phyloP scores from a whole-genome alignment of 1,140 invertebrate species.

The Magallana ariakensis region DNA sequence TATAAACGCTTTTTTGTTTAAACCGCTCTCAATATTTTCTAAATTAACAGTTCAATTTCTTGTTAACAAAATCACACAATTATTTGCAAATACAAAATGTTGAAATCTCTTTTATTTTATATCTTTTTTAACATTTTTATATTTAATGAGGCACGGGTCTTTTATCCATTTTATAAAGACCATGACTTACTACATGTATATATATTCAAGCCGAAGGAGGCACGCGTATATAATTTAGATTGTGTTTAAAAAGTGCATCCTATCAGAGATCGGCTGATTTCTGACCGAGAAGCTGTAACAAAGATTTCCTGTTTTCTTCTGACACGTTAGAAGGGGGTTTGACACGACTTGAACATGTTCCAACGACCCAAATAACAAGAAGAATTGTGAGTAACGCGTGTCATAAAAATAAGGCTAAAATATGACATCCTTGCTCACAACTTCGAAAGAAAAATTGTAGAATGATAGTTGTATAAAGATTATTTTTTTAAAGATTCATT shows the following conservation, averaged over 20 bases:
- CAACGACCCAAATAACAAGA: background rate
- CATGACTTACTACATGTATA: slow-evolving; percentile 14
- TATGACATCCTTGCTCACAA: too few relatives aligned
- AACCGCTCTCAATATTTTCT: too few relatives aligned
- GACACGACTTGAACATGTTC: slow-evolving; percentile 27
- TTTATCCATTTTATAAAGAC: background rate
- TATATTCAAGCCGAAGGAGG: background rate
- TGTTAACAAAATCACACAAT: too few relatives aligned
- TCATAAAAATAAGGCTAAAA: too few relatives aligned
- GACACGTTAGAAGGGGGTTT: slow-evolving; percentile 26
- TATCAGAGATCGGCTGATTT: slow-evolving; percentile 10
- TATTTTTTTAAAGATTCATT: too few relatives aligned
- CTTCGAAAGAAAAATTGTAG: too few relatives aligned
- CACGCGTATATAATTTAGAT: background rate
- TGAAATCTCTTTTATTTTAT: too few relatives aligned
- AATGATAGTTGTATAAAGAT: too few relatives aligned
- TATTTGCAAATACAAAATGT: too few relatives aligned
- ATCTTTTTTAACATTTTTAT: too few relatives aligned
- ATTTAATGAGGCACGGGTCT: background rate
- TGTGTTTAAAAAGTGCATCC: background rate
- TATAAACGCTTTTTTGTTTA: too few relatives aligned
- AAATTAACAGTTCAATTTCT: too few relatives aligned
- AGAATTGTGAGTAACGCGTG: background rate
- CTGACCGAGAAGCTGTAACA: slow-evolving; percentile 16
- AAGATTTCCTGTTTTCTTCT: slow-evolving; percentile 28